These are phyloP conservation scores for Bugula neritina DNA, from an alignment of 2,888 invertebrate species.

Conservation along the genomic window DNA sequence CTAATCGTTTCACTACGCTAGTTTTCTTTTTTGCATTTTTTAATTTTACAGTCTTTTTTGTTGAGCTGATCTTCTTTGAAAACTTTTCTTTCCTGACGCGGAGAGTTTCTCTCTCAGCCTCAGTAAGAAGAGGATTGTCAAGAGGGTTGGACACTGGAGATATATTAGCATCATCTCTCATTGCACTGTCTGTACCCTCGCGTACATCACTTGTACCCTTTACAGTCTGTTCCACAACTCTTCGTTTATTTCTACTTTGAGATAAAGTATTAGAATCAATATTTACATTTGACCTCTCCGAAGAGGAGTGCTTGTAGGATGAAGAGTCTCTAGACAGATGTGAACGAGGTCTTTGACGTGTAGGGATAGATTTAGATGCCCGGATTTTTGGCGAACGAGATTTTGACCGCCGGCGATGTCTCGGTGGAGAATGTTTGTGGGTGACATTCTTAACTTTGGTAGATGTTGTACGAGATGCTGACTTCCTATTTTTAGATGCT, in stretches of 20 bases:
- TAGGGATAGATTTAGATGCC: no score
- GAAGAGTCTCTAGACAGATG: neutral
- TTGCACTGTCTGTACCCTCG: neutral
- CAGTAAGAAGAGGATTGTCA: constrained; percentile 9
- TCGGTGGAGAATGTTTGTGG: neutral
- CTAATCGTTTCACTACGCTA: neutral
- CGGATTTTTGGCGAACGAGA: neutral
- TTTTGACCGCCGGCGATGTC: neutral
- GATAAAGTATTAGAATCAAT: neutral
- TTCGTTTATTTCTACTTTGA: neutral
- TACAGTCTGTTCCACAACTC: neutral
- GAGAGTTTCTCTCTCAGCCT: neutral
- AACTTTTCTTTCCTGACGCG: neutral
- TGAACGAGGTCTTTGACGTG: neutral
- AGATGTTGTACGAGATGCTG: neutral
- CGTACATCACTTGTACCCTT: neutral
- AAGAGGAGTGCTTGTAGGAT: neutral
- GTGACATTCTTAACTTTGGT: neutral
- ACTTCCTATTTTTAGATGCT: neutral
- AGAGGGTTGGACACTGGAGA: neutral
- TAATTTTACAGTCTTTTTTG: constrained; percentile 29
- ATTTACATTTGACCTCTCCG: neutral
- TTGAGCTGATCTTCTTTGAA: constrained; percentile 32
- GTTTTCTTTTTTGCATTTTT: constrained; percentile 31
- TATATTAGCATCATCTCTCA: neutral